These are phyloP conservation scores for Typhlichthys subterraneus DNA, from an alignment of 2,797 vertebrate genomes.

Conservation along the genomic window DNA sequence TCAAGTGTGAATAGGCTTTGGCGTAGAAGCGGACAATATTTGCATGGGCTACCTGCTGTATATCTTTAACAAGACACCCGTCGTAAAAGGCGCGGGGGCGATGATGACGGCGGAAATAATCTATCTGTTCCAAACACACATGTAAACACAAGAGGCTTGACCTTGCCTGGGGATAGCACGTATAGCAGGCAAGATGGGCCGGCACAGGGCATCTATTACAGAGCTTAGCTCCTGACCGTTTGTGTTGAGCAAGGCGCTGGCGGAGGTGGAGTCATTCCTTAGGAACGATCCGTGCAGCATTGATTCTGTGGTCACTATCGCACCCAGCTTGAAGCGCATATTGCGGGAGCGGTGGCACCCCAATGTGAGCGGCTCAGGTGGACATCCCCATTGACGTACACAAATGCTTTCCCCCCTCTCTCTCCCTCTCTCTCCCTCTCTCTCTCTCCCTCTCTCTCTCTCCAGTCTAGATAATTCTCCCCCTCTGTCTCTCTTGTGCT, in stretches of 20 bases:
- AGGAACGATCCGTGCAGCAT: constrained; percentile 55
- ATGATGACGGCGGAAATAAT: constrained; percentile 19
- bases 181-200: constrained; percentile 32
- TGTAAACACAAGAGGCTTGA: constrained; percentile 20
- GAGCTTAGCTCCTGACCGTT: constrained; percentile 12
- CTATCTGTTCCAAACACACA: constrained; percentile 22
- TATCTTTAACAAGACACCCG: constrained; percentile 10
- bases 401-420: constrained; percentile 43
- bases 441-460: not conserved
- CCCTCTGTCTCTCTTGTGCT: too few species aligned
- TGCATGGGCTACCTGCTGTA: constrained; percentile 17
- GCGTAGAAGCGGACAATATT: constrained; percentile 5
- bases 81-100: not conserved
- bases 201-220: constrained; percentile 49
- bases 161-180: constrained; percentile 12
- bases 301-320: constrained; percentile 44
- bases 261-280: constrained; percentile 31
- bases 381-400: constrained; percentile 40
- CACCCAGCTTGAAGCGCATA: constrained; percentile 27
- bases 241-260: constrained; percentile 26
- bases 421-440: not conserved
- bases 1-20: constrained; percentile 18
- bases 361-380: constrained; percentile 47
- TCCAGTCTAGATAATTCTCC: too few species aligned
- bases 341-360: not conserved